These are phyloP conservation scores for Cyprinella venusta DNA, from an alignment of 2,797 vertebrate genomes.

Conservation along the genomic window DNA sequence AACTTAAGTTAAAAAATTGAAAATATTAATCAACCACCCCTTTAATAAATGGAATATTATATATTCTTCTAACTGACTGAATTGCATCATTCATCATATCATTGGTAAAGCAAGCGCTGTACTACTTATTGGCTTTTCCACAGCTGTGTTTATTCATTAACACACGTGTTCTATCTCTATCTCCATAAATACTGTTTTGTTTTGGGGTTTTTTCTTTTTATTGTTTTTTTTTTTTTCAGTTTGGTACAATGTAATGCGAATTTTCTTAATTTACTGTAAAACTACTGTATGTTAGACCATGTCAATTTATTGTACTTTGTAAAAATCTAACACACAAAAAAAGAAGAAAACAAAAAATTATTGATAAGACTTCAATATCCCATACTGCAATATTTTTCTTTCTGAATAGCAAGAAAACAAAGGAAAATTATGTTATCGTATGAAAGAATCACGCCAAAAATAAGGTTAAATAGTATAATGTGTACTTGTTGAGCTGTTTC, in stretches of 20 bases:
- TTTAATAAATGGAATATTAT: too few species aligned
- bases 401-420: not conserved
- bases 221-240: not conserved
- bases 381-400: not conserved
- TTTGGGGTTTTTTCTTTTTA: not conserved
- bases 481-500: not conserved
- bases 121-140: not conserved
- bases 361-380: not conserved
- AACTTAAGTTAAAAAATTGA: too few species aligned
- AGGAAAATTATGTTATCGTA: not conserved
- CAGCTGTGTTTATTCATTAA: not conserved
- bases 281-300: not conserved
- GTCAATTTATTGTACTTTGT: not conserved
- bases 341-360: not conserved
- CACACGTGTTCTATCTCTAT: too few species aligned
- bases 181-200: not conserved
- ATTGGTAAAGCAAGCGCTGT: too few species aligned
- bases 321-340: too few species aligned
- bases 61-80: too few species aligned
- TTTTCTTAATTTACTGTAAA: not conserved
- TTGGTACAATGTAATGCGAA: not conserved
- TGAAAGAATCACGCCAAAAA: not conserved
- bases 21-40: too few species aligned
- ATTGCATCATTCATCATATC: too few species aligned
- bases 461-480: conserved; percentile 7